A percentile compares a stretch with the other conserved stretches of the same genome.
Evolutionary conservation across 2,888 invertebrate species (phyloP).

Genomic region (Xestia rhomboidea): DNA sequence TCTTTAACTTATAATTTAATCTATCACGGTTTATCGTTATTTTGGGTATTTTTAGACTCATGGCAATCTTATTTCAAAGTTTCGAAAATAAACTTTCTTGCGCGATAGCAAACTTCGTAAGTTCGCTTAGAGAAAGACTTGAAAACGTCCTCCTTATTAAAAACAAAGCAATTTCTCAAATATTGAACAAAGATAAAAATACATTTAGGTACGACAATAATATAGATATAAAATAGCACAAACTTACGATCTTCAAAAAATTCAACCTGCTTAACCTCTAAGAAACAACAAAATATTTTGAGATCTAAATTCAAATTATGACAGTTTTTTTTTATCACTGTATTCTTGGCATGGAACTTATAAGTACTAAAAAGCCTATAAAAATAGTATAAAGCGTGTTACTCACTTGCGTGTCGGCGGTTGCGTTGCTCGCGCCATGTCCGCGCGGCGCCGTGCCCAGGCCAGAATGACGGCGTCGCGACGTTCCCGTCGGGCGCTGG

Average conservation of each 20-base stretch:
- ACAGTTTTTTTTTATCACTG: not conserved
- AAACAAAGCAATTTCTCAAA: not conserved
- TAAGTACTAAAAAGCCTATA: not conserved
- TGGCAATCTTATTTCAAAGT: not conserved
- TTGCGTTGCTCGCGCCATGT: slow-evolving; percentile 87
- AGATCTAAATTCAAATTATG: not conserved
- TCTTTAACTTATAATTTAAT: slow-evolving; percentile 12
- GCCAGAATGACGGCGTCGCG: slow-evolving; percentile 75
- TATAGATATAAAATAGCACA: not conserved
- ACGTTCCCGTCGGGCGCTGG: slow-evolving; percentile 36
- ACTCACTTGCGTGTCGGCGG: slow-evolving; percentile 88
- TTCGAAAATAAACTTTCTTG: not conserved
- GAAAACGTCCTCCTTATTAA: not conserved
- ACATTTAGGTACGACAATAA: accelerated
- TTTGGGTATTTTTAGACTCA: not conserved
- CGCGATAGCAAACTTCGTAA: slow-evolving; percentile 22
- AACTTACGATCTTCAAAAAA: not conserved
- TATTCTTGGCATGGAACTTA: not conserved
- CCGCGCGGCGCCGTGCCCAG: slow-evolving; percentile 85
- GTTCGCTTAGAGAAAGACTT: not conserved
- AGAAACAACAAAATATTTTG: not conserved
- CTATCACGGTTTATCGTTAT: not conserved
- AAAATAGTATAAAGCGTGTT: slow-evolving; percentile 55
- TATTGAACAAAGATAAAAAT: not conserved
- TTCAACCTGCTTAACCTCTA: not conserved